Evolutionary conservation across 1,140 invertebrate genomes (phyloP).

Genomic region (Diuraphis noxia): DNA sequence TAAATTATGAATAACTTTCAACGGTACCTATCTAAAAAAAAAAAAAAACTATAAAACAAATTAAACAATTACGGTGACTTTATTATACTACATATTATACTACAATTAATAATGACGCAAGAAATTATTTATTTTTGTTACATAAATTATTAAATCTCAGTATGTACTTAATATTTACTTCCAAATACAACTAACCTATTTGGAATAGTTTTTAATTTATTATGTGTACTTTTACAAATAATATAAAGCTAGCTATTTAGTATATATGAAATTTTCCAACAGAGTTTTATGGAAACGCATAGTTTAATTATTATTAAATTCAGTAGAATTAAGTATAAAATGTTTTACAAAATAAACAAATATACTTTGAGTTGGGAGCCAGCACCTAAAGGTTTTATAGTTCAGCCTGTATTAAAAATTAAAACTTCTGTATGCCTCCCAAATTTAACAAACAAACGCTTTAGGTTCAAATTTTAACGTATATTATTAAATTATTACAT

Average conservation of each 20-base stretch:
- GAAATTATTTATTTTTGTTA: background rate
- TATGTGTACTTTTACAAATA: background rate
- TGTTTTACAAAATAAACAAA: background rate
- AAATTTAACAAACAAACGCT: background rate
- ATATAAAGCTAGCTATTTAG: no score
- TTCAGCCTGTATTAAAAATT: no score
- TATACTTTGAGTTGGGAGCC: no score
- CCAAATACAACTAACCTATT: background rate
- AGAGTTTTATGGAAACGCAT: no score
- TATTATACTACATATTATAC: no score
- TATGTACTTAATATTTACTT: background rate
- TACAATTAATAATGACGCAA: background rate
- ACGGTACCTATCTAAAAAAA: background rate
- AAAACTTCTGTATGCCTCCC: no score
- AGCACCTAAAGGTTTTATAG: no score
- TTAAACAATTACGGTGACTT: background rate
- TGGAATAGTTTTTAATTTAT: background rate
- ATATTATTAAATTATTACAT: background rate
- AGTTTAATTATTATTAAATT: background rate
- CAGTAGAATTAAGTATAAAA: no score
- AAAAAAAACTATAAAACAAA: background rate
- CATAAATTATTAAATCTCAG: background rate
- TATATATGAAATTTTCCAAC: background rate
- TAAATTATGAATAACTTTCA: no score
- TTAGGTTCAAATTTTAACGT: background rate